A percentile compares a stretch with the other conserved stretches of the same genome.
Evolutionary conservation across 2,797 vertebrate genomes (phyloP).

Genomic region (Pitangus sulphuratus): DNA sequence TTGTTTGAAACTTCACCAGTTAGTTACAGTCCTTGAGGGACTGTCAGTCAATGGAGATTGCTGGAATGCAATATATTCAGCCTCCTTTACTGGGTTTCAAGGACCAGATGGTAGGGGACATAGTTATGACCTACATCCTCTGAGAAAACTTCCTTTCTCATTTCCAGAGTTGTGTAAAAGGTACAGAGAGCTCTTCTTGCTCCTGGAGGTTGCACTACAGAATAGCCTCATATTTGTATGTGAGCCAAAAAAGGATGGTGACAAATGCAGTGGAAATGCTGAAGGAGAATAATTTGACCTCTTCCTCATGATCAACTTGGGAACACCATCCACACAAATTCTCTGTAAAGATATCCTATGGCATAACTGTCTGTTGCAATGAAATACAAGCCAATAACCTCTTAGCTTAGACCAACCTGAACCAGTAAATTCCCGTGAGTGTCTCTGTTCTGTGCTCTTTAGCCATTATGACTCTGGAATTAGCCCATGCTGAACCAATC

Average conservation of each 20-base stretch:
- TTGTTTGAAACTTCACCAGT: not conserved
- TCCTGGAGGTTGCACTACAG: not conserved
- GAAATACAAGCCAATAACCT: not conserved
- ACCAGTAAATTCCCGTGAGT: not conserved
- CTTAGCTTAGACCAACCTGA: not conserved
- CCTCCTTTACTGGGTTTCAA: not conserved
- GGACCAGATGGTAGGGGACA: conserved; percentile 36
- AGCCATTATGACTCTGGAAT: not conserved
- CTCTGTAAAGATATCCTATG: not conserved
- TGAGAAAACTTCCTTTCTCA: not conserved
- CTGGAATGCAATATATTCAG: not conserved
- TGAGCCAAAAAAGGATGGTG: not conserved
- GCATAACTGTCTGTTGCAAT: not conserved
- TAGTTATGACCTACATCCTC: conserved; percentile 7
- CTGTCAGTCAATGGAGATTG: not conserved
- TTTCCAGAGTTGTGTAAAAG: not conserved
- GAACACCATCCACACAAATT: not conserved
- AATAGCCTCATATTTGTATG: not conserved
- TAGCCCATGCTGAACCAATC: not conserved
- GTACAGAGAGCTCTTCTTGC: not conserved
- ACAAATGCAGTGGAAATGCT: not conserved
- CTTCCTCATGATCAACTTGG: not conserved
- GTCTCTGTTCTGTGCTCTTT: not conserved
- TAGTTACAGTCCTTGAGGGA: not conserved
- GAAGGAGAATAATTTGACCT: conserved; percentile 30